Percentiles rank a stretch among this genome's conserved stretches.
Evolutionary conservation across 2,888 invertebrate genomes (phyloP).

Genomic region (Epinotia bilunana): DNA sequence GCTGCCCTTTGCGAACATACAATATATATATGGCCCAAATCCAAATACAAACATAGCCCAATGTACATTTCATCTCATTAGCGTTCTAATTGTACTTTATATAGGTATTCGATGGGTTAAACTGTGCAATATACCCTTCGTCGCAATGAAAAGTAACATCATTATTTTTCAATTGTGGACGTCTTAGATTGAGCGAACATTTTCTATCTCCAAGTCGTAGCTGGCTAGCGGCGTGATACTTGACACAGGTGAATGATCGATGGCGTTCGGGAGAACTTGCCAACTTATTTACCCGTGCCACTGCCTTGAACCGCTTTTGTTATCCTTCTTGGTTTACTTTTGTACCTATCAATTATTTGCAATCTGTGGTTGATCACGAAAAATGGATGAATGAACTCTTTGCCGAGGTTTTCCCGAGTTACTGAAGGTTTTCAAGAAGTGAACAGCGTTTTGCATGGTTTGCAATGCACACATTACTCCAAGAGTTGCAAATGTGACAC

Average conservation of each 20-base stretch:
- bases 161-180: slow-evolving; percentile 11
- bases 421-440: no score
- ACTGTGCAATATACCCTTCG: no score
- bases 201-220: slow-evolving; percentile 14
- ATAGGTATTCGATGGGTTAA: no score
- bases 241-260: slow-evolving; percentile 47
- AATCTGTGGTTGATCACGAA: slow-evolving; percentile 5
- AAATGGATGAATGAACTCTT: neutral
- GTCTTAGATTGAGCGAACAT: slow-evolving; percentile 15
- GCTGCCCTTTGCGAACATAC: no score
- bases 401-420: no score
- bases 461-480: no score
- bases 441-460: no score
- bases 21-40: no score
- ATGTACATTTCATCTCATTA: neutral
- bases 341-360: slow-evolving; percentile 19
- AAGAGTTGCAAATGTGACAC: no score
- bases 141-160: slow-evolving; percentile 4
- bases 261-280: slow-evolving; percentile 38
- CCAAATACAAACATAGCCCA: neutral
- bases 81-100: neutral
- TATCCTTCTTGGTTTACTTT: slow-evolving; percentile 29
- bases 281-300: slow-evolving; percentile 42
- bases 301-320: slow-evolving; percentile 37
- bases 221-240: slow-evolving; percentile 15